phyloP scores from a whole-genome alignment of 2,888 invertebrate species.

The Brachycybe producta region DNA sequence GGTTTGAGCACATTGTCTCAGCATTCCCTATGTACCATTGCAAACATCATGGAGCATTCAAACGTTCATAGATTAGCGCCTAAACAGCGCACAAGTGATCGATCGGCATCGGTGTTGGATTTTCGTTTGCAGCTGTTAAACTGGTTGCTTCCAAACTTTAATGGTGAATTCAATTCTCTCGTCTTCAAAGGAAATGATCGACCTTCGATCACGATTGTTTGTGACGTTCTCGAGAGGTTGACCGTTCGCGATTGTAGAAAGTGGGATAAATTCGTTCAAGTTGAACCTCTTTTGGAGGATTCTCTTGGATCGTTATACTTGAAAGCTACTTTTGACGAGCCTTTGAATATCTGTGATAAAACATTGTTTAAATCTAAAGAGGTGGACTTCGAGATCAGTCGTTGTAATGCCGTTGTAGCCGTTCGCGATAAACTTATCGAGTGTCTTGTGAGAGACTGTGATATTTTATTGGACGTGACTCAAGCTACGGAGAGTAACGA shows the following conservation, averaged over 20 bases:
- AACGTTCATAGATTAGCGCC: neutral
- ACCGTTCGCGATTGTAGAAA: no score
- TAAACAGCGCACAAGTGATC: neutral
- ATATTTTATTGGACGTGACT: neutral
- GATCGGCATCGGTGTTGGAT: neutral
- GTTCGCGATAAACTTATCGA: neutral
- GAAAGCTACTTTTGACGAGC: no score
- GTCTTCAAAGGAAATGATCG: neutral
- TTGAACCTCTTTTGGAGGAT: no score
- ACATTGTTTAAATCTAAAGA: no score
- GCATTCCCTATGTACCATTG: neutral
- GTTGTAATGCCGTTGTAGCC: neutral
- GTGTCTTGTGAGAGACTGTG: slow-evolving; percentile 1
- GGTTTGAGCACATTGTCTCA: neutral
- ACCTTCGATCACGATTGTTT: no score
- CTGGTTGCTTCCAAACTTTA: neutral
- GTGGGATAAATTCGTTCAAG: no score
- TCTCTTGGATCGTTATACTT: no score
- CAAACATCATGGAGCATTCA: neutral
- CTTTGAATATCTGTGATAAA: no score
- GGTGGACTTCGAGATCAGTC: no score
- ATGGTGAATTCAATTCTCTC: neutral
- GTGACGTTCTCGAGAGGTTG: no score
- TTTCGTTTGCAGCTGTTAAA: neutral
- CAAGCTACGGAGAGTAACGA: neutral